Percentiles rank a stretch among this genome's conserved stretches.
Conservation (phyloP, 2,797 vertebrate species). For the Scolopax rusticola region DNA sequence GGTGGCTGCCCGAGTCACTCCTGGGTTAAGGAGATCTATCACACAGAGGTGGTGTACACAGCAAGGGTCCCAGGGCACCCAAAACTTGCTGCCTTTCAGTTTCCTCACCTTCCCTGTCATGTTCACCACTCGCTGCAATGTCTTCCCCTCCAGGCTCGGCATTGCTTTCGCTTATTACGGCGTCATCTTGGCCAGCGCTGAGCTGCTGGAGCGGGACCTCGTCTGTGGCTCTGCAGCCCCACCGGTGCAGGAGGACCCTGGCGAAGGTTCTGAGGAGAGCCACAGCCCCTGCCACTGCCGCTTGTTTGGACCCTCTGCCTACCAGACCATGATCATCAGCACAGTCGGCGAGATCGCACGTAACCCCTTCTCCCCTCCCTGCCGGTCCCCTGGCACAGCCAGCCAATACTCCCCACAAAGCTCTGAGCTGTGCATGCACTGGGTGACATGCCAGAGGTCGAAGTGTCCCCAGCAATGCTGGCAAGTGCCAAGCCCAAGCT, state of each 20-base stretch:
- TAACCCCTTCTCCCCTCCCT: slow-evolving; percentile 60
- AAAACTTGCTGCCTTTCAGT: not conserved
- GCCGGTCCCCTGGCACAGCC: not conserved
- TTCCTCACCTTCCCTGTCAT: fast-evolving
- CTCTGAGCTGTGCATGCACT: fast-evolving
- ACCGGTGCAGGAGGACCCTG: not conserved
- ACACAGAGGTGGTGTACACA: fast-evolving
- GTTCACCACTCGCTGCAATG: not conserved
- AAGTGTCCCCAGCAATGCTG: not conserved
- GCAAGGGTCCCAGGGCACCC: no score
- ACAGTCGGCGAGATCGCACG: slow-evolving; percentile 88
- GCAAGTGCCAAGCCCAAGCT: not conserved
- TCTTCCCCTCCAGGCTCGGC: slow-evolving; percentile 85
- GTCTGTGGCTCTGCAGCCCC: slow-evolving; percentile 76
- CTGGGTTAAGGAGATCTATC: not conserved
- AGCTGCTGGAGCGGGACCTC: slow-evolving; percentile 90
- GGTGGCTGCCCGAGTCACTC: fast-evolving
- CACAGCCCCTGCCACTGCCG: slow-evolving; percentile 85
- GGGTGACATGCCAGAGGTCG: fast-evolving
- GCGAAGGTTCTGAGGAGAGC: slow-evolving; percentile 23
- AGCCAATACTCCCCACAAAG: not conserved
- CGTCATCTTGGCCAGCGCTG: slow-evolving; percentile 90
- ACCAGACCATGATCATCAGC: slow-evolving; percentile 93
- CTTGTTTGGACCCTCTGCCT: slow-evolving; percentile 83
- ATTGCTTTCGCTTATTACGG: slow-evolving; percentile 93